Base-by-base conservation (phyloP, 2,113 vertebrate genomes). In the Rhea pennata region DNA sequence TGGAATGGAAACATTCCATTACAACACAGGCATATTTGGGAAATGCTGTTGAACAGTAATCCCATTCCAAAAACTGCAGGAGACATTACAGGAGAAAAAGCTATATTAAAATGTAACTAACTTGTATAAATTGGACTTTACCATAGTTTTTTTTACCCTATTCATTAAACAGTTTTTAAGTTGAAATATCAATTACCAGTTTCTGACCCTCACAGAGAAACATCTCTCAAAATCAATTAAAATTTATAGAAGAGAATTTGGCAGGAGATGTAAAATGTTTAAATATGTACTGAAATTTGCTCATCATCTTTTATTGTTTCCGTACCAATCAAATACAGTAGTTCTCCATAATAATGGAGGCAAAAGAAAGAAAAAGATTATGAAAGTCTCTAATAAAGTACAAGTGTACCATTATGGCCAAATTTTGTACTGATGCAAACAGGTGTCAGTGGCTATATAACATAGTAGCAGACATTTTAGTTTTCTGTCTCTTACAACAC, bases 21-120 rank as follows among this genome's bases (percentile, higher is more conserved):
- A n/a, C 3, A 54, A 48, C 2, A 54, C 1, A 27, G 3, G 8
- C 17, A 1, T 21, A 23, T 76, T n/a, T 44, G 10, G 10, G 10
- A 10, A 44, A 64, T 33, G 9, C 3, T 7, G n/a, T 2, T 46
- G 23, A 87, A 26, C 9, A 21, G 31, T 22, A 51, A 59, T 53
- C 31, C 7, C 17, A 2, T 44, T 46, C 17, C 6, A 44, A 73
- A 69, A 86, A 65, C 6, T 23, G 6, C 31, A 66, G 21, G 13
- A 72, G 7, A 58, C 1, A 17, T 27, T 70, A 27, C 3, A 31
- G 7, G 36, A 56, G 19, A 42, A 3, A 85, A 92, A 77, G 3
- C 0, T 64, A 53, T 71, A 56, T 61, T 62, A 50, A 85, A 83
- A 66, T 42, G 6, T 83, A 31, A 61, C 10, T 42, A 24, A 36